Evolutionary conservation across 1,140 invertebrate species (phyloP), one percentile per base, ranked within the genome.

Genomic region (Anadara kagoshimensis): DNA sequence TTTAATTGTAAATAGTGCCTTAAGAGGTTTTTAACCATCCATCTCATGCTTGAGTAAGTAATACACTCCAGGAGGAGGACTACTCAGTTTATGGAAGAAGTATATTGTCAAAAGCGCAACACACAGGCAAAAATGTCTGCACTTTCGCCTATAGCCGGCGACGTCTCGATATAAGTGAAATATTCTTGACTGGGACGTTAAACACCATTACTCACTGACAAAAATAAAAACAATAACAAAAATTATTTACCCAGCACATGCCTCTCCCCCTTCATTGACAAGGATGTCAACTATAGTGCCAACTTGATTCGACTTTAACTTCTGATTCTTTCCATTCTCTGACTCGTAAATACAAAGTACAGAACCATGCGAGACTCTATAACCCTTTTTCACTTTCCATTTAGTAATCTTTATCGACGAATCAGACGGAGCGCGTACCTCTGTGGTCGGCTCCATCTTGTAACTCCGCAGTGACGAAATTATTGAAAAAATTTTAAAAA

Each of bases 361-460:
- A 84, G 93, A 92, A 67, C 95, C 94, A 73, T 93, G 92, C 65
- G 93, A 93, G 76, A 97, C 92, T 87, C 93, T 93, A 79, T 92
- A 92, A 83, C 95, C 95, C 90, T 93, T 92, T 85, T 92, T 92
- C 61, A 97, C 93, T 92, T 94, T 95, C 95, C 95, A 96, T 93
- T 96, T 96, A 83, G 93, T 87, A 79, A 97, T 75, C 82, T 81
- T 83, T 61, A 88, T 79, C 10, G 68, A n/a, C 49, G 80, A 73
- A 20, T 64, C 62, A 16, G 76, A 81, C 53, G 81, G 75, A 62
- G 79, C 70, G 20, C 29, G 36, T 66, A 85, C 59, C 24, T 59
- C 69, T n/a, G 62, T 61, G 53, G 69, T n/a, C 36, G 78, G 68
- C 44, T 78, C 84, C 81, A 83, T 82, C 47, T 79, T 85, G 61